These are phyloP conservation scores for Colaptes auratus DNA, from an alignment of 2,113 vertebrate species.

Conservation along the genomic window DNA sequence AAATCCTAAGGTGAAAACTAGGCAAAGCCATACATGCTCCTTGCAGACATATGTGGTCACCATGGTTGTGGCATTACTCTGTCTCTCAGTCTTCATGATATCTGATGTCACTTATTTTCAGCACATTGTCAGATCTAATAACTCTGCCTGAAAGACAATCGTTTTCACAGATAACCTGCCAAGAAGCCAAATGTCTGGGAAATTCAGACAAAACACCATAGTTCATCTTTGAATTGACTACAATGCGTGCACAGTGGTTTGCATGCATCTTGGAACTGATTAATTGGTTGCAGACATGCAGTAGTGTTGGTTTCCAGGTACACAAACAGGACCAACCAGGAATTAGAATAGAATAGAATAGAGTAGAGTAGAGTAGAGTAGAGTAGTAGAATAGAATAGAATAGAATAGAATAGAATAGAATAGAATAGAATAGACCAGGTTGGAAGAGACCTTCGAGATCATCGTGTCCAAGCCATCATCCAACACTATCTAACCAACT, in stretches of 20 bases:
- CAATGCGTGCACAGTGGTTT: neutral
- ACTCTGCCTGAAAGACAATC: neutral
- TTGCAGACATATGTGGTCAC: neutral
- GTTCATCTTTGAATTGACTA: neutral
- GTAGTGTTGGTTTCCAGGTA: neutral
- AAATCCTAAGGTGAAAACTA: neutral
- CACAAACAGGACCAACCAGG: neutral
- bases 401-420: too few species aligned
- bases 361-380: too few species aligned
- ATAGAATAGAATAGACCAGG: too few species aligned
- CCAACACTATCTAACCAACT: too few species aligned
- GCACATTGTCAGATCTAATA: neutral
- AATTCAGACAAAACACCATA: neutral
- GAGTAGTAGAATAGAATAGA: too few species aligned
- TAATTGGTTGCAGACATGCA: fast-evolving
- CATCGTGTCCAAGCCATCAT: too few species aligned
- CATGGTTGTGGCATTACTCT: neutral
- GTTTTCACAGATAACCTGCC: neutral
- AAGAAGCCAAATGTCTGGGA: neutral
- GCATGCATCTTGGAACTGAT: neutral
- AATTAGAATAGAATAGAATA: neutral
- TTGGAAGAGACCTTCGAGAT: too few species aligned
- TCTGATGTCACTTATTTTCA: neutral
- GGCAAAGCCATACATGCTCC: neutral
- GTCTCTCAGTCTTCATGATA: neutral